phyloP scores from a whole-genome alignment of 2,113 vertebrate species.

The Recurvirostra avosetta region DNA sequence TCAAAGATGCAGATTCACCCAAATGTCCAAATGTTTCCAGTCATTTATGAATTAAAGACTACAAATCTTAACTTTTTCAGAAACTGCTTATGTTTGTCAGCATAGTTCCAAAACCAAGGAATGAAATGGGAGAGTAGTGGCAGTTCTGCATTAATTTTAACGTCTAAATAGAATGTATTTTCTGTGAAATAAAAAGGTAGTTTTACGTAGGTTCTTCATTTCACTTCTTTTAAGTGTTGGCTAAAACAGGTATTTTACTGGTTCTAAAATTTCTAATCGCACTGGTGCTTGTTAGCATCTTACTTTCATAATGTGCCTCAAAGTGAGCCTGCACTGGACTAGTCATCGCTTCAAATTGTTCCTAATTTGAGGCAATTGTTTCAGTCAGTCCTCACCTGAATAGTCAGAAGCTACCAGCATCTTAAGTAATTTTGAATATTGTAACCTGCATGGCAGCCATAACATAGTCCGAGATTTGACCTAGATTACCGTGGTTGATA shows the following conservation, averaged over 20 bases:
- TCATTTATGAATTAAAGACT: neutral
- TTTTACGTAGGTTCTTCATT: neutral
- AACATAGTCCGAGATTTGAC: neutral
- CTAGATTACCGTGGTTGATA: rapidly evolving
- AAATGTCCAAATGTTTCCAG: neutral
- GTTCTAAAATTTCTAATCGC: neutral
- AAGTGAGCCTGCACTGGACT: neutral
- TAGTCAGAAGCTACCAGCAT: neutral
- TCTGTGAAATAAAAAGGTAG: neutral
- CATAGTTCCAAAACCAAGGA: conserved; percentile 68
- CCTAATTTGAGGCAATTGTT: too few species aligned
- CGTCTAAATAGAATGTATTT: neutral
- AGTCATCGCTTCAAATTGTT: neutral
- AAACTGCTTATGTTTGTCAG: neutral
- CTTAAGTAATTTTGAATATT: neutral
- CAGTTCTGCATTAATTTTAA: conserved; percentile 12
- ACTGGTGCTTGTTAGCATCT: neutral
- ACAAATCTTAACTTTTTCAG: neutral
- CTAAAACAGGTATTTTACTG: conserved; percentile 79
- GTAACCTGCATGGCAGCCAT: neutral
- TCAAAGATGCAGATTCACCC: neutral
- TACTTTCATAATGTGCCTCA: neutral
- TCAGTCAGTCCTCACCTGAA: neutral
- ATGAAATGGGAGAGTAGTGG: conserved; percentile 40
- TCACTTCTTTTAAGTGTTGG: conserved; percentile 28